Evolutionary conservation across 2,888 invertebrate species (phyloP).

Genomic region (Lepidochrysops patricia): DNA sequence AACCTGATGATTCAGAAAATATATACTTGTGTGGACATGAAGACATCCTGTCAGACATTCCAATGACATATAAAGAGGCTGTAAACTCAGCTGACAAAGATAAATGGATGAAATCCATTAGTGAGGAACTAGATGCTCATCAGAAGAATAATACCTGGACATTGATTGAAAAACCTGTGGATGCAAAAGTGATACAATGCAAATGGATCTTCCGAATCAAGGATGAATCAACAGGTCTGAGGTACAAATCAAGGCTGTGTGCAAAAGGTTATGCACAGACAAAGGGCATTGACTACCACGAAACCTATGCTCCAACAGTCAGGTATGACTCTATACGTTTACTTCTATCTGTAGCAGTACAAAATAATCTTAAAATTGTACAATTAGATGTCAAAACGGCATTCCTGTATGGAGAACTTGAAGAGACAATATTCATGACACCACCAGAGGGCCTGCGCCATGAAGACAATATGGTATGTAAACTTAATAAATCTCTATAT

Average conservation of each 20-base stretch:
- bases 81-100: neutral
- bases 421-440: conserved; percentile 21
- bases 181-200: neutral
- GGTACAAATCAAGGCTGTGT: neutral
- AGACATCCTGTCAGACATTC: neutral
- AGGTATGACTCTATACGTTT: conserved; percentile 16
- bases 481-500: conserved; percentile 14
- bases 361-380: conserved; percentile 20
- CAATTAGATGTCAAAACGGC: conserved; percentile 28
- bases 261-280: neutral
- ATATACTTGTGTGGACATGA: neutral
- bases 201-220: neutral
- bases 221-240: neutral
- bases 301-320: neutral
- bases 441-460: conserved; percentile 7
- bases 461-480: conserved; percentile 16
- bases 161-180: neutral
- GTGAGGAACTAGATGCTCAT: neutral
- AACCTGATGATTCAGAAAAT: neutral
- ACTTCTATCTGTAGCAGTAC: conserved; percentile 22
- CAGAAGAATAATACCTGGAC: neutral
- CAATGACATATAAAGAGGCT: neutral
- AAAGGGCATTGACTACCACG: neutral
- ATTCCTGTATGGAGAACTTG: conserved; percentile 25
- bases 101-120: neutral